These are phyloP conservation scores for Laothoe populi DNA, from an alignment of 2,888 invertebrate genomes.

Conservation along the genomic window DNA sequence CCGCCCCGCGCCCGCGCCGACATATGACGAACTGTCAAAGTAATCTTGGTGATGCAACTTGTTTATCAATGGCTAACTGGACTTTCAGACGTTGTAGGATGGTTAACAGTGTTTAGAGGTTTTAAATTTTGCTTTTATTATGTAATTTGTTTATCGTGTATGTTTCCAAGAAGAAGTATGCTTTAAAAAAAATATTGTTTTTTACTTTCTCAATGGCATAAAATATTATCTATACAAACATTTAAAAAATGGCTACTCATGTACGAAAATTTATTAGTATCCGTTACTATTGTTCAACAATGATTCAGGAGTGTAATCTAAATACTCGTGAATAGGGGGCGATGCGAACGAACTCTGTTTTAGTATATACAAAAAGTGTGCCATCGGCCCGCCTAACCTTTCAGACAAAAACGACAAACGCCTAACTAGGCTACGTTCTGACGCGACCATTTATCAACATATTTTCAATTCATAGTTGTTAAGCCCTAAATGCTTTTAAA, in stretches of 20 bases:
- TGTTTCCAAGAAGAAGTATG: not conserved
- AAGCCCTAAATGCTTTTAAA: not conserved
- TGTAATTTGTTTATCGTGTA: not conserved
- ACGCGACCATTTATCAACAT: slow-evolving; percentile 30
- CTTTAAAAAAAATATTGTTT: too few species aligned
- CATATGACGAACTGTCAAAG: slow-evolving; percentile 54
- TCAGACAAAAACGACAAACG: slow-evolving; percentile 63
- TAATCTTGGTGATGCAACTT: slow-evolving; percentile 28
- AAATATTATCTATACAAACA: not conserved
- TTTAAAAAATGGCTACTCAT: too few species aligned
- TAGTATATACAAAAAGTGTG: slow-evolving; percentile 79
- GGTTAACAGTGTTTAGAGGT: not conserved
- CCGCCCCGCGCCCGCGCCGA: slow-evolving; percentile 32
- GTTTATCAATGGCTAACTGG: slow-evolving; percentile 10
- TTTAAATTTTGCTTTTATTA: slow-evolving; percentile 3
- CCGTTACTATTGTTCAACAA: slow-evolving; percentile 47
- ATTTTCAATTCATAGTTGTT: slow-evolving; percentile 12
- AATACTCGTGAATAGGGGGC: slow-evolving; percentile 71
- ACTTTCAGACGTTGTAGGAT: not conserved
- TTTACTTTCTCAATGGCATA: too few species aligned
- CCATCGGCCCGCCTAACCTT: slow-evolving; percentile 77
- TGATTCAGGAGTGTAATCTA: slow-evolving; percentile 72
- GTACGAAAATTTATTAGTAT: slow-evolving; percentile 16
- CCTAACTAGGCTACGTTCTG: slow-evolving; percentile 50
- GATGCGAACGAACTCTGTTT: slow-evolving; percentile 80